Evolutionary conservation across 2,113 vertebrate species (phyloP), one percentile per base, ranked within the genome.

Genomic region (Pardalotus punctatus): DNA sequence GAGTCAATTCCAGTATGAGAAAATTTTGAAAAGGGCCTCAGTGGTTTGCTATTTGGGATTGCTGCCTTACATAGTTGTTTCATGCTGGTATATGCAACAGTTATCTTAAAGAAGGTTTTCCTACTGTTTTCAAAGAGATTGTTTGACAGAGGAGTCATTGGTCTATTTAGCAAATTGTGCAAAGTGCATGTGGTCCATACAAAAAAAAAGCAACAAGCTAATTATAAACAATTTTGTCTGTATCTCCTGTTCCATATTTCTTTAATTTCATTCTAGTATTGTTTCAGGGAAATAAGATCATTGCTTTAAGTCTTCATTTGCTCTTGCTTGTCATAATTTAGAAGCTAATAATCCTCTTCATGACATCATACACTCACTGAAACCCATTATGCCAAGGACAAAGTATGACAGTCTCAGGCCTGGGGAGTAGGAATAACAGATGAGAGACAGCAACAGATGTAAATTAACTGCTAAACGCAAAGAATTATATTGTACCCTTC

Each of bases 311-410:
- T 64, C 42, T 93, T 95, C 67, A 73, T 95, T 91, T 90, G 79
- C 56, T 93, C 43, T 80, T 2, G 0, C 43, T 90, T 92, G 71
- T 67, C 82, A 78, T 81, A 66, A 90, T 96, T 94, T 77, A 69
- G 81, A 90, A 88, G 66, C 79, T 91, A 80, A 96, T 94, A 91
- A 83, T 83, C 87, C 85, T 88, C 33, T 42, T 86, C 76, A 21
- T 80, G 90, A 66, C 76, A 78, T 91, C 77, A 91, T 40, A 58
- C 45, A 9, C 56, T 90, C 64, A 35, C 25, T 36, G 82, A 61
- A 90, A 80, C 36, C 27, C 87, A 76, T 94, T 95, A 86, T 64
- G 81, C 72, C 87, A 88, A 93, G 93, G 94, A 94, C 79, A 81
- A 79, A 77, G 58, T 82, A 85, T 7, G 51, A 93, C 93, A 93